These are phyloP conservation scores for Aphodius granarius DNA, from an alignment of 2,888 invertebrate genomes.

Conservation along the genomic window DNA sequence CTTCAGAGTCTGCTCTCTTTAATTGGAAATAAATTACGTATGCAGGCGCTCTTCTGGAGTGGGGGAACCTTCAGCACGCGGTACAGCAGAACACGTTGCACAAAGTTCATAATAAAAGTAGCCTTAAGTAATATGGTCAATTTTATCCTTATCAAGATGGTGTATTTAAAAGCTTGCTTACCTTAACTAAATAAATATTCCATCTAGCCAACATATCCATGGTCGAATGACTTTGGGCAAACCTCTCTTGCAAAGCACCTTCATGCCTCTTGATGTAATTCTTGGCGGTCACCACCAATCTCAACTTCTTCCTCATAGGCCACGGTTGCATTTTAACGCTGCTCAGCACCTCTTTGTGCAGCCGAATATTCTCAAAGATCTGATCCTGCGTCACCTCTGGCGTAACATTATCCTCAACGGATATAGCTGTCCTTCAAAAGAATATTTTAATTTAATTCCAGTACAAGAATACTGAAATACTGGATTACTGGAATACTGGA, in stretches of 20 bases:
- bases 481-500: neutral
- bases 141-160: no score
- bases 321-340: conserved; percentile 86
- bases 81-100: no score
- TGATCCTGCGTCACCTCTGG: conserved; percentile 77
- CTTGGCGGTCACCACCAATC: conserved; percentile 82
- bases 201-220: conserved; percentile 83
- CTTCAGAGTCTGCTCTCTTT: no score
- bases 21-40: no score
- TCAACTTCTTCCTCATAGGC: conserved; percentile 79
- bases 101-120: no score
- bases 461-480: neutral
- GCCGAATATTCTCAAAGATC: conserved; percentile 85
- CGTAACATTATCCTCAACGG: conserved; percentile 69
- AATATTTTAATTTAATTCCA: no score
- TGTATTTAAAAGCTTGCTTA: no score
- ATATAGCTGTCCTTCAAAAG: conserved; percentile 72
- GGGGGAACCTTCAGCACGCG: no score
- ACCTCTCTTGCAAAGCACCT: conserved; percentile 83
- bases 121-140: no score
- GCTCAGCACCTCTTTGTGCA: conserved; percentile 89
- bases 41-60: no score
- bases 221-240: conserved; percentile 87
- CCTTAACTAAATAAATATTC: conserved; percentile 78
- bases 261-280: conserved; percentile 87